A percentile compares a stretch with the other conserved stretches of the same genome.
phyloP scores from a whole-genome alignment of 2,888 invertebrate species.

The Caenorhabditis doughertyi region DNA sequence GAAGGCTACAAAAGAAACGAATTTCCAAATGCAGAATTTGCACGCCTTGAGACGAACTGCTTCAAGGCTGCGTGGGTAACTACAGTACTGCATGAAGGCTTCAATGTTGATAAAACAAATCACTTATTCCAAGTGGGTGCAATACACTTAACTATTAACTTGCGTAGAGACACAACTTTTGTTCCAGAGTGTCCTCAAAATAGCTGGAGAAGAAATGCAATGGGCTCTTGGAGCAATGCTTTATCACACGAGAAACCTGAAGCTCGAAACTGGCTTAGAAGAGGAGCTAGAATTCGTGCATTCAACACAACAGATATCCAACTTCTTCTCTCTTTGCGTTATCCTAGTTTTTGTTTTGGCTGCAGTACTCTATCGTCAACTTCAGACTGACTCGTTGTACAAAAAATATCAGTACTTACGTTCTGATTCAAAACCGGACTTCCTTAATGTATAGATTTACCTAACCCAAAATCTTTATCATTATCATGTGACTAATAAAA shows the following conservation, averaged over 20 bases:
- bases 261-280: conserved; percentile 15
- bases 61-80: conserved; percentile 85
- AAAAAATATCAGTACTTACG: conserved; percentile 33
- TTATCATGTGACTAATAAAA: conserved; percentile 9
- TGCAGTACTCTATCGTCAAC: conserved; percentile 29
- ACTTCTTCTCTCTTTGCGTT: conserved; percentile 35
- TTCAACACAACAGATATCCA: conserved; percentile 30
- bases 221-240: conserved; percentile 86
- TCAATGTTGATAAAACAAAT: conserved; percentile 84
- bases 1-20: conserved; percentile 32
- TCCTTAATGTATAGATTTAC: conserved; percentile 30
- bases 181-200: conserved; percentile 75
- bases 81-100: conserved; percentile 85
- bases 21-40: conserved; percentile 73
- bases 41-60: conserved; percentile 84
- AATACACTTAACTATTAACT: not conserved
- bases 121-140: conserved; percentile 79
- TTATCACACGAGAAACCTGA: conserved; percentile 77
- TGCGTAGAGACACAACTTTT: not conserved
- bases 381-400: conserved; percentile 27
- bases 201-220: conserved; percentile 83
- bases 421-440: conserved; percentile 41
- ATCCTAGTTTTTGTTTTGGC: conserved; percentile 31
- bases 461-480: conserved; percentile 5
- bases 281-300: conserved; percentile 19